Percentiles rank a stretch among this genome's conserved stretches.
phyloP scores from a whole-genome alignment of 1,140 invertebrate species.

The Brachionus angularis region DNA sequence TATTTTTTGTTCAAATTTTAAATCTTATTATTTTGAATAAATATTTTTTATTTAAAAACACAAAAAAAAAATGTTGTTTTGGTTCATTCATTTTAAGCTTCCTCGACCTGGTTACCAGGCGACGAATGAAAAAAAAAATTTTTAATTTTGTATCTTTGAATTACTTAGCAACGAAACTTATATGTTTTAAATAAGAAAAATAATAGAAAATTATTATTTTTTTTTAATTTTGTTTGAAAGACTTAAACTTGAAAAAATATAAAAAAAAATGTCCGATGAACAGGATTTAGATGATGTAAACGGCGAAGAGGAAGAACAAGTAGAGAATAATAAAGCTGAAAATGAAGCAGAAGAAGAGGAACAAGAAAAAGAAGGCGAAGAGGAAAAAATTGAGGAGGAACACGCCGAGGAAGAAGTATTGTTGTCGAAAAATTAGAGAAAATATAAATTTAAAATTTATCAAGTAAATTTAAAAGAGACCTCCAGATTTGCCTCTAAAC shows the following conservation, averaged over 20 bases:
- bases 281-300: conserved; percentile 19
- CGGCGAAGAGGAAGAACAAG: conserved; percentile 1
- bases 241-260: neutral
- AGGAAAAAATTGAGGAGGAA: conserved; percentile 45
- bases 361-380: conserved; percentile 45
- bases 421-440: conserved; percentile 42
- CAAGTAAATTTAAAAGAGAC: conserved; percentile 48
- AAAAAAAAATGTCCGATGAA: conserved; percentile 35
- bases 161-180: neutral
- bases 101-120: too few relatives aligned
- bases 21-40: too few relatives aligned
- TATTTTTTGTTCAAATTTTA: too few relatives aligned
- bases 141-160: too few relatives aligned
- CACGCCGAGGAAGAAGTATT: conserved; percentile 47
- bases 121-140: too few relatives aligned
- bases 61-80: too few relatives aligned
- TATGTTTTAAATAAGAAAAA: neutral
- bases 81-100: too few relatives aligned
- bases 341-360: conserved; percentile 24
- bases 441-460: neutral
- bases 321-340: neutral
- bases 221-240: too few relatives aligned
- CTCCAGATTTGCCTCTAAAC: conserved; percentile 52
- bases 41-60: too few relatives aligned
- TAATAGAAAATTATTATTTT: neutral